Evolutionary conservation across 2,113 vertebrate species (phyloP).

Genomic region (Hemiprocne comata): DNA sequence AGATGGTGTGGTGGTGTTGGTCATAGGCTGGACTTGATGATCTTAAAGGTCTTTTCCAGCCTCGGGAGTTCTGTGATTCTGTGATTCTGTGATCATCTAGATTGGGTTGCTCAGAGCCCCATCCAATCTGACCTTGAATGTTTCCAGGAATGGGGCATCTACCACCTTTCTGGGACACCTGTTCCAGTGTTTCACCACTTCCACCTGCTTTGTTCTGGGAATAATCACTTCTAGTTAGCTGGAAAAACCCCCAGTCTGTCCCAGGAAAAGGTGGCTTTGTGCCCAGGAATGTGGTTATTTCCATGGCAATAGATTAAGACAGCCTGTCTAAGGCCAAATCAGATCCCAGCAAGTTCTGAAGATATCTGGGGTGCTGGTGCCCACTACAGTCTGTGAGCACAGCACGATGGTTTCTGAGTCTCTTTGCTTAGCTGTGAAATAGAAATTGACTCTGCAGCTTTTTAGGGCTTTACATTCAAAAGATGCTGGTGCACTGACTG

Average conservation of each 20-base stretch:
- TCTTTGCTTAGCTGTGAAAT: not conserved
- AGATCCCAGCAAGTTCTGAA: not conserved
- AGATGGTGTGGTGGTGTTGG: no score
- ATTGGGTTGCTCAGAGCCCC: not conserved
- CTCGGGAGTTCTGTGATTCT: no score
- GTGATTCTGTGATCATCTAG: no score
- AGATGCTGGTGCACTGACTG: not conserved
- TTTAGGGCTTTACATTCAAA: not conserved
- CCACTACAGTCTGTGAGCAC: not conserved
- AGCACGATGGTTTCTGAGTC: not conserved
- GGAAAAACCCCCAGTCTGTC: not conserved
- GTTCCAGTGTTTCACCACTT: not conserved
- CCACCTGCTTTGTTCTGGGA: not conserved
- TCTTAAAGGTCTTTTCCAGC: no score
- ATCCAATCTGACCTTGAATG: not conserved
- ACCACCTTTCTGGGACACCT: not conserved
- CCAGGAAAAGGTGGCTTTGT: conserved; percentile 12
- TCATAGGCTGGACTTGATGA: no score
- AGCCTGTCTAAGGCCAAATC: not conserved
- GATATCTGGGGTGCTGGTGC: not conserved
- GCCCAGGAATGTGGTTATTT: conserved; percentile 21
- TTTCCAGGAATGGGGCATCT: not conserved
- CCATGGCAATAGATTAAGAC: conserved; percentile 12
- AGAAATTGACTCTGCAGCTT: not conserved
- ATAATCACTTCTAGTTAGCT: not conserved